Evolutionary conservation across 2,888 invertebrate genomes (phyloP).

Genomic region (Thysanoteuthis rhombus): DNA sequence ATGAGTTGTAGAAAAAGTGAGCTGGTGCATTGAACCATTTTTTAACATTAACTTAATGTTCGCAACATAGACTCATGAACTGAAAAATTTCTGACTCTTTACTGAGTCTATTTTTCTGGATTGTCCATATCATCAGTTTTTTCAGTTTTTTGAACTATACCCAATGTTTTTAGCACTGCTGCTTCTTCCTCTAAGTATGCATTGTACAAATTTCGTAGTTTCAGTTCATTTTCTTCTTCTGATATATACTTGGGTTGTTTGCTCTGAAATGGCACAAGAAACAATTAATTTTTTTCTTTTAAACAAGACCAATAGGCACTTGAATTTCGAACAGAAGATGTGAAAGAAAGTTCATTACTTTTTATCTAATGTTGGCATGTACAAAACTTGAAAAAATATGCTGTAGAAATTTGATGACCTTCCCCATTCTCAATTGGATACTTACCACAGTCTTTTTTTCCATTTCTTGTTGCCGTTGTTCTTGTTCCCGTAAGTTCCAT

Average conservation of each 20-base stretch:
- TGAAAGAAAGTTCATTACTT: too few species aligned
- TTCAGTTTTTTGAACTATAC: too few species aligned
- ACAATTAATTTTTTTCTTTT: neutral
- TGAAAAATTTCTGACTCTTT: neutral
- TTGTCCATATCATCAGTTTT: conserved; percentile 62
- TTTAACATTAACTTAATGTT: neutral
- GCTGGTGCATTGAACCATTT: neutral
- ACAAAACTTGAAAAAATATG: too few species aligned
- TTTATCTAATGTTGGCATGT: too few species aligned
- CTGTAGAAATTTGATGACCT: too few species aligned
- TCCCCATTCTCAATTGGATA: neutral
- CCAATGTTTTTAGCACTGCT: conserved; percentile 63
- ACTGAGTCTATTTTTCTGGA: conserved; percentile 43
- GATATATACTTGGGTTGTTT: conserved; percentile 62
- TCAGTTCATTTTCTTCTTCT: conserved; percentile 63
- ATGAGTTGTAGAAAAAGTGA: too few species aligned
- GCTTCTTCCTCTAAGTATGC: conserved; percentile 62
- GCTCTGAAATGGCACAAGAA: conserved; percentile 53
- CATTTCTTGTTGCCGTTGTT: conserved; percentile 65
- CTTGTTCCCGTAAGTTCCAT: conserved; percentile 67
- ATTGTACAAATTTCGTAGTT: conserved; percentile 62
- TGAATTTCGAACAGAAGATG: too few species aligned
- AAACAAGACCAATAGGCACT: too few species aligned
- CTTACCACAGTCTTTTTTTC: conserved; percentile 66
- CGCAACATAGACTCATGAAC: neutral